Conservation (phyloP, 2,797 vertebrate species). For the Galagoides demidoff region DNA sequence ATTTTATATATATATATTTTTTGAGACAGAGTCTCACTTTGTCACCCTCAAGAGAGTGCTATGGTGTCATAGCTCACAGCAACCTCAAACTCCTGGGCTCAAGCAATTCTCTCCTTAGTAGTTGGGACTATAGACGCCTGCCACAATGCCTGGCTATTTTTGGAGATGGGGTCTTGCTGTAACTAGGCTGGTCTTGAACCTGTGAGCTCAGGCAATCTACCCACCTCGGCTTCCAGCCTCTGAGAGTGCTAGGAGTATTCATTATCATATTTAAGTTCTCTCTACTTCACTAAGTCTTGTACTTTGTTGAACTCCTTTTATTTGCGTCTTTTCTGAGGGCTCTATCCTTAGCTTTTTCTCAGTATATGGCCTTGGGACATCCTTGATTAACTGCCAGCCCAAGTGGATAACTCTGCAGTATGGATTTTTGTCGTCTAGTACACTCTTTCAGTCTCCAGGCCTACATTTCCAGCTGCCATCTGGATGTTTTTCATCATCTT, state of each 20-base stretch:
- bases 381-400: not conserved
- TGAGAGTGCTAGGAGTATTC: not conserved
- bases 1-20: not conserved
- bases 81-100: no score
- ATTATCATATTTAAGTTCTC: not conserved
- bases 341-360: not conserved
- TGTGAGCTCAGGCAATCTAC: no score
- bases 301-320: not conserved
- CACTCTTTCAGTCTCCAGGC: not conserved
- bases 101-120: no score
- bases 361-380: not conserved
- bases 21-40: no score
- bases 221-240: no score
- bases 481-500: not conserved
- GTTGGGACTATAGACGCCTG: no score
- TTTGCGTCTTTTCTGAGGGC: not conserved
- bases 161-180: no score
- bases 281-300: not conserved
- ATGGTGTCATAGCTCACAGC: no score
- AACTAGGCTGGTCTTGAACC: no score
- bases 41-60: no score
- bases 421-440: not conserved
- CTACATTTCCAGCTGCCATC: not conserved
- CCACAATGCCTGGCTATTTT: no score
- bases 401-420: not conserved